phyloP scores from a whole-genome alignment of 2,797 vertebrate genomes.

The Tinamus major region DNA sequence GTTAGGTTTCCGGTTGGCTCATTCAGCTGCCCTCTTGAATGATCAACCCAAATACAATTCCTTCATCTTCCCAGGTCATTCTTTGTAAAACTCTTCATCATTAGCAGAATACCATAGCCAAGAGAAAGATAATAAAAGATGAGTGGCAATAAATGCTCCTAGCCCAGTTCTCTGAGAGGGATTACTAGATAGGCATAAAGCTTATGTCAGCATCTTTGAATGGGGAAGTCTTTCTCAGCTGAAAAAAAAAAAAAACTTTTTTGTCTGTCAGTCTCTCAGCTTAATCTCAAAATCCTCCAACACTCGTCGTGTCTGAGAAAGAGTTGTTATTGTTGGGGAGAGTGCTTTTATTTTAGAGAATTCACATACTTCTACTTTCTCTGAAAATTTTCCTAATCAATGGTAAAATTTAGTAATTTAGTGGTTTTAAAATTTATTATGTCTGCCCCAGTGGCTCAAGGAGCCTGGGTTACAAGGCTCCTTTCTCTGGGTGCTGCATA shows the following conservation, averaged over 20 bases:
- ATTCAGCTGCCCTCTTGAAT: background rate
- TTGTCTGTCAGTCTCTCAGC: background rate
- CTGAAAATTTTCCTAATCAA: background rate
- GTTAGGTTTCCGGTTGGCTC: background rate
- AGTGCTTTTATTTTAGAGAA: background rate
- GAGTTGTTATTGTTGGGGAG: background rate
- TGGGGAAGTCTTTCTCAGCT: background rate
- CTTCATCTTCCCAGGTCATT: background rate
- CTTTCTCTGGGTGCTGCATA: background rate
- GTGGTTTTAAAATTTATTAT: background rate
- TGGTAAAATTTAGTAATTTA: background rate
- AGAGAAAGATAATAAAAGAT: background rate
- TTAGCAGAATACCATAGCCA: slow-evolving; percentile 3
- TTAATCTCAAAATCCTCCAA: background rate
- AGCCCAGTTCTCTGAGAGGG: background rate
- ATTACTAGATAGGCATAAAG: background rate
- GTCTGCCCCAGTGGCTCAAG: background rate
- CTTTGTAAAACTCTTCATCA: background rate
- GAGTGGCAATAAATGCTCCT: slow-evolving; percentile 22
- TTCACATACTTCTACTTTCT: background rate
- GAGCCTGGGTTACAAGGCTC: background rate
- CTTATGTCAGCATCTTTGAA: background rate
- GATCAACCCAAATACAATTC: background rate
- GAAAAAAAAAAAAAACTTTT: background rate
- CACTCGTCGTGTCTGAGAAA: background rate